phyloP scores from a whole-genome alignment of 2,888 invertebrate genomes.

The Drosophila prolongata region DNA sequence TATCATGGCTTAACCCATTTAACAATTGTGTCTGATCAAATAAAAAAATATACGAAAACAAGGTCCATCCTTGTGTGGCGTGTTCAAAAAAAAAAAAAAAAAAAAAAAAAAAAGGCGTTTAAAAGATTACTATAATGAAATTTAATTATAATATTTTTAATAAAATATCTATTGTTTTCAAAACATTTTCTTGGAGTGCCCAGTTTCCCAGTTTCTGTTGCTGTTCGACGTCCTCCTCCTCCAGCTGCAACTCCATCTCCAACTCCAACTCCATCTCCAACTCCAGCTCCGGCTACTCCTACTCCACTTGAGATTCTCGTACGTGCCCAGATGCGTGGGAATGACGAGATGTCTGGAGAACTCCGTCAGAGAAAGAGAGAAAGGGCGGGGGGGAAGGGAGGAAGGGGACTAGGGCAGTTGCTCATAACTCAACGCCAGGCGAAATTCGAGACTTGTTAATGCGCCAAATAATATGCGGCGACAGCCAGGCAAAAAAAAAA shows the following conservation, averaged over 20 bases:
- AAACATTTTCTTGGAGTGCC: conserved; percentile 13
- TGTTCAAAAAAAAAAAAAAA: too few species aligned
- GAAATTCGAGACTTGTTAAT: conserved; percentile 81
- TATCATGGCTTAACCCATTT: too few species aligned
- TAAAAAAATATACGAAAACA: too few species aligned
- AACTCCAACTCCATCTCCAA: conserved; percentile 21
- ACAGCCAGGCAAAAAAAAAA: conserved; percentile 48
- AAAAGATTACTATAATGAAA: too few species aligned
- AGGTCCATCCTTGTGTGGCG: too few species aligned
- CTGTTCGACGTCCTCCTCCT: conserved; percentile 29
- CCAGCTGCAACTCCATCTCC: conserved; percentile 26
- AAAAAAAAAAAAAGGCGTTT: too few species aligned
- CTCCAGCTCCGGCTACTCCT: conserved; percentile 40
- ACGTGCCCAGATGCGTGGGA: conserved; percentile 81
- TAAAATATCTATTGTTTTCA: background rate
- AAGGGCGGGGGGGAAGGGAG: conserved; percentile 7
- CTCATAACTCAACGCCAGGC: conserved; percentile 51
- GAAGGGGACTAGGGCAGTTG: conserved; percentile 46
- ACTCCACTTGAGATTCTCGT: conserved; percentile 68
- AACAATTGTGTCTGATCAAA: too few species aligned
- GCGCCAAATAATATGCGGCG: conserved; percentile 71
- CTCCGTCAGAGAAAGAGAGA: conserved; percentile 30
- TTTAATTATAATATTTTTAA: too few species aligned
- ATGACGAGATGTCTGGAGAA: conserved; percentile 67
- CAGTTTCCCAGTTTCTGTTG: conserved; percentile 32